A percentile compares a stretch with the other conserved stretches of the same genome.
Evolutionary conservation across 1,140 invertebrate species (phyloP).

Genomic region (Cotesia glomerata): DNA sequence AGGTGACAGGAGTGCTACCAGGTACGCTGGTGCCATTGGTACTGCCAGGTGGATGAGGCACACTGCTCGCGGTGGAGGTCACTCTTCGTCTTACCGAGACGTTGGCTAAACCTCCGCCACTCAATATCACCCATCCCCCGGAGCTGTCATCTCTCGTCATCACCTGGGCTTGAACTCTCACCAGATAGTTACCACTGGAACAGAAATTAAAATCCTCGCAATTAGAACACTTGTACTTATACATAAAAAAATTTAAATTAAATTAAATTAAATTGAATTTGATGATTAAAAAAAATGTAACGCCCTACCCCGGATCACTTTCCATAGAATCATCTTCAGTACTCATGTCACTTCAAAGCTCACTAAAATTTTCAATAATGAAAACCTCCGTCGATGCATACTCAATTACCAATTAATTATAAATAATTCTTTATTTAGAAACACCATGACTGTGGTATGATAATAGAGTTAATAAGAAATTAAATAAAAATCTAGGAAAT

Average conservation of each 20-base stretch:
- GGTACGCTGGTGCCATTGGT: constrained; percentile 41
- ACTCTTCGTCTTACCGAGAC: constrained; percentile 82
- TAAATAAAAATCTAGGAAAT: constrained; percentile 3
- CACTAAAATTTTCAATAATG: neutral
- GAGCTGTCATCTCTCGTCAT: constrained; percentile 97
- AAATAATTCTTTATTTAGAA: neutral
- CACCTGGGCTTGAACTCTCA: constrained; percentile 96
- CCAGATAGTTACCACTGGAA: constrained; percentile 87
- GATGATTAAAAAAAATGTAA: neutral
- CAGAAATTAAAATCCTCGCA: constrained; percentile 16
- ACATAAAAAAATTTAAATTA: neutral
- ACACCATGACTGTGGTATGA: neutral
- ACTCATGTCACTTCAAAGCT: constrained; percentile 23
- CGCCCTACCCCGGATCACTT: constrained; percentile 23
- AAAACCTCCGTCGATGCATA: constrained; percentile 3
- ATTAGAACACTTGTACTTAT: neutral
- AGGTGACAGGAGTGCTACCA: constrained; percentile 43
- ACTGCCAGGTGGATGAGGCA: constrained; percentile 33
- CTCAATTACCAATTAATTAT: neutral
- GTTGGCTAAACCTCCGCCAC: constrained; percentile 90
- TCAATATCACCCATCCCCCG: constrained; percentile 93
- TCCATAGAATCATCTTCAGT: constrained; percentile 20
- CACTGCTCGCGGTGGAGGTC: constrained; percentile 43
- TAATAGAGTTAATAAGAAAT: neutral
- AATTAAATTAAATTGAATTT: neutral